Percentiles rank a stretch among this genome's conserved stretches.
These are phyloP conservation scores for Nipponacmea schrenckii DNA, from an alignment of 2,888 invertebrate genomes.

Conservation along the genomic window DNA sequence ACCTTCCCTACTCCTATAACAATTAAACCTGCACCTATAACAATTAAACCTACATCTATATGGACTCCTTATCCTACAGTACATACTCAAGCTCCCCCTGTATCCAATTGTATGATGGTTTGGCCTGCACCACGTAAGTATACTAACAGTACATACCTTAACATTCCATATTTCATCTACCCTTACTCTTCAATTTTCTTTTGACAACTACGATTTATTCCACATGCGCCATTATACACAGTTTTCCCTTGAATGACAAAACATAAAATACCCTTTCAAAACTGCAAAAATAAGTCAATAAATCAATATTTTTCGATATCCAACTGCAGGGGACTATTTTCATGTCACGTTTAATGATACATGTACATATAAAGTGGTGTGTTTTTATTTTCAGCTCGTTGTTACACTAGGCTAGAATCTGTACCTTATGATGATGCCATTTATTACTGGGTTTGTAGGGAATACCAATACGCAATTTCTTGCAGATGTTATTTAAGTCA, in stretches of 20 bases:
- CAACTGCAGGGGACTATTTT: no score
- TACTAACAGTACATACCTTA: background rate
- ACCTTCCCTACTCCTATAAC: background rate
- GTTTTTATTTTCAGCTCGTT: background rate
- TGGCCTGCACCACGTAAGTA: background rate
- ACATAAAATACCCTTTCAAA: no score
- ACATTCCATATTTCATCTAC: background rate
- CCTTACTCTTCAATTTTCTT: no score
- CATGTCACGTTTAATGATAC: no score
- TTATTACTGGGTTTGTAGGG: background rate
- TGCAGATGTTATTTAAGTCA: background rate
- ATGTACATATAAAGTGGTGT: no score
- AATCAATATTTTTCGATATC: no score
- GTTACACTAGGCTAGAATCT: background rate
- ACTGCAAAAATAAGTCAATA: no score
- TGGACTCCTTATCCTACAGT: background rate
- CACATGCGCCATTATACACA: no score
- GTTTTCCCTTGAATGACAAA: no score
- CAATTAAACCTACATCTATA: background rate
- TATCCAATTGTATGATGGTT: background rate
- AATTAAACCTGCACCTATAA: background rate
- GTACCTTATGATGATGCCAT: background rate
- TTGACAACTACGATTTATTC: no score
- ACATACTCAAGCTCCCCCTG: background rate
- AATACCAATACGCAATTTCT: background rate